phyloP scores from a whole-genome alignment of 2,888 invertebrate genomes.

The Eristalis intricaria region DNA sequence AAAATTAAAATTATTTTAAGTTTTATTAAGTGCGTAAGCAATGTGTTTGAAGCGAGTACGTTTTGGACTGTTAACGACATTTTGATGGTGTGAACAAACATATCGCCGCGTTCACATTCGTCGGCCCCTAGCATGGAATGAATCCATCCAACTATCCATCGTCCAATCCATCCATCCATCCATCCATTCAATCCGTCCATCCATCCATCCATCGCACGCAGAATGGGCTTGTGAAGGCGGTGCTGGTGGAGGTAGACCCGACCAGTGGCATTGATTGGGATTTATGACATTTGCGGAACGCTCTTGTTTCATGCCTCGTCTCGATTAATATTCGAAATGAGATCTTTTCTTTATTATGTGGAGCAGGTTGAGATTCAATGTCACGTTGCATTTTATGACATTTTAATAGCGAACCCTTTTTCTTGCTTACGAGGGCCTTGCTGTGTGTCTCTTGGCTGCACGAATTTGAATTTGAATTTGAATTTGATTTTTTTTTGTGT shows the following conservation, averaged over 20 bases:
- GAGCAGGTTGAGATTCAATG: constrained; percentile 54
- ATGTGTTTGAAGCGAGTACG: constrained; percentile 53
- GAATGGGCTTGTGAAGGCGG: neutral
- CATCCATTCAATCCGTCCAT: neutral
- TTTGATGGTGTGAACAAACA: constrained; percentile 72
- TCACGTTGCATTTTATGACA: constrained; percentile 68
- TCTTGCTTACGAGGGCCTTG: neutral
- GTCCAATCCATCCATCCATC: neutral
- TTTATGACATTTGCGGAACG: constrained; percentile 69
- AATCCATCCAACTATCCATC: neutral
- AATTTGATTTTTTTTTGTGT: too few relatives aligned
- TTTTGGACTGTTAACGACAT: constrained; percentile 70
- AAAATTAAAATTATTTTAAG: constrained; percentile 71
- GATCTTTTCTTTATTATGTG: constrained; percentile 59
- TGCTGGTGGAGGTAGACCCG: neutral
- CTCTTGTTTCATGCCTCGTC: constrained; percentile 54
- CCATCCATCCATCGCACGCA: neutral
- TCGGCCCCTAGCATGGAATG: constrained; percentile 43
- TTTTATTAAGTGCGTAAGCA: constrained; percentile 68
- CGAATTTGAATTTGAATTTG: neutral
- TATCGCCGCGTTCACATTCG: constrained; percentile 70
- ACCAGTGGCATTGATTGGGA: constrained; percentile 67
- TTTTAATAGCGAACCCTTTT: constrained; percentile 68
- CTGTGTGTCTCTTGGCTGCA: neutral
- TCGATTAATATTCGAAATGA: constrained; percentile 65